Base-by-base conservation (phyloP, 1,140 invertebrate genomes). In the Solenopsis fugax region DNA sequence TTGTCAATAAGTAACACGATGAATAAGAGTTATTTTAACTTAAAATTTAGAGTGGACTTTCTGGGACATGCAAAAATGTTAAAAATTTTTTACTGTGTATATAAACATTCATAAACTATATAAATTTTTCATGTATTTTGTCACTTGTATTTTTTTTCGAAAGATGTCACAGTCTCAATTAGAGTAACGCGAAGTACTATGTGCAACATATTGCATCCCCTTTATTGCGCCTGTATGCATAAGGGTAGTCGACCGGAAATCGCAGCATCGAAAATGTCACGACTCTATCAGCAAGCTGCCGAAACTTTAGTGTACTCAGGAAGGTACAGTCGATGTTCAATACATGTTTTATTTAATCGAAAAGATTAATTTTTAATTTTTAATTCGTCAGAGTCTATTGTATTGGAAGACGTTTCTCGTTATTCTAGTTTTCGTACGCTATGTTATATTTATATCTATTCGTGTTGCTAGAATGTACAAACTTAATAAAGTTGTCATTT, bases 151-250 rank as follows among this genome's bases (percentile, higher is more conserved):
- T 60, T 41, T 67, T 52, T 75, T 29, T 73, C 90, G 91, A 9
- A 90, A 97, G 97, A 97, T 94, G 97, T 97, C 52, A 97, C 97
- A 12, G 96, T 97, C 24, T 97, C 97, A 52, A 93, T 97, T 21
- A 95, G 97, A 87, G 95, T 97, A n/a, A 94, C 96, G 84, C 93
- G 96, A 65, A 96, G 96, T 54, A 92, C 96, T 80, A 97, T 97
- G 96, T 97, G 97, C 87, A 96, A 96, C 52, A 94, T 97, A 90
- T 95, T 97, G 89, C 97, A 97, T 92, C 95, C 96, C 58, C 93
- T 97, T 87, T 97, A 97, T 93, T 97, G 97, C 89, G 95, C 96
- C n/a, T 97, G 97, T 93, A 97, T 97, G 94, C 96, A 97, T 94
- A 94, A 93, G 91, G 96, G 96, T 45, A 96, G 95, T 65, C 93